Base-by-base conservation (phyloP, 2,113 vertebrate species). In the Sceloporus undulatus region DNA sequence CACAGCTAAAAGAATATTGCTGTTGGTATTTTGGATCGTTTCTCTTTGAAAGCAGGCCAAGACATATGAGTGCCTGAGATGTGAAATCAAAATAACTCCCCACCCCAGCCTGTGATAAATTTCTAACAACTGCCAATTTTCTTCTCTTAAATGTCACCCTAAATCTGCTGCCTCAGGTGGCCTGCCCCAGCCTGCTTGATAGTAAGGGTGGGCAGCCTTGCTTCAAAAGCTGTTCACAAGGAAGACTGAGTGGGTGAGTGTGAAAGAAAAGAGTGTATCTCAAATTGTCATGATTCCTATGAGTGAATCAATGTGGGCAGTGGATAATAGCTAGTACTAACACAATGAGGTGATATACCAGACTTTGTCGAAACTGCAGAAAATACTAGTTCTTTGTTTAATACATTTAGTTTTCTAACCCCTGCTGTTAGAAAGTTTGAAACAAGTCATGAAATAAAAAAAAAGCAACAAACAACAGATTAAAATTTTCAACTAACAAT, bases 1-100 rank as follows among this genome's bases (percentile, higher is more conserved):
- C 74, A 90, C 70, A 93, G n/a, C 23, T 66, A 70, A 94, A 87
- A 65, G 62, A 91, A 87, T 91, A 89, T 82, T 52, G 21, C 65
- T 79, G 84, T 1, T 9, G 85, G 86, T 85, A 86, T 87, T 91
- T 93, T 91, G 0, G 73, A 86, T 73, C 79, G 75, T 81, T 91
- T 62, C 78, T 82, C 6, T 88, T 90, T 88, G 84, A 93, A 92
- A 92, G 85, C 76, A 90, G 66, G 42, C 42, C 48, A 23, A 48
- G 38, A 21, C 38, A 27, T 52, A 48, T 70, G 48, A 52, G 27
- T 48, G 52, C 34, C 11, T 38, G 13, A 71, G 48, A 23, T 70
- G 19, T 27, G 5, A 54, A 76, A 66, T 82, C 40, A 76, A 77
- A 87, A 82, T 65, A 27, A 52, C 70, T 82, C 74, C 19, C 62